A percentile compares a stretch with the other conserved stretches of the same genome.
Evolutionary conservation across 2,113 vertebrate species (phyloP).

Genomic region (Pitta sordida): DNA sequence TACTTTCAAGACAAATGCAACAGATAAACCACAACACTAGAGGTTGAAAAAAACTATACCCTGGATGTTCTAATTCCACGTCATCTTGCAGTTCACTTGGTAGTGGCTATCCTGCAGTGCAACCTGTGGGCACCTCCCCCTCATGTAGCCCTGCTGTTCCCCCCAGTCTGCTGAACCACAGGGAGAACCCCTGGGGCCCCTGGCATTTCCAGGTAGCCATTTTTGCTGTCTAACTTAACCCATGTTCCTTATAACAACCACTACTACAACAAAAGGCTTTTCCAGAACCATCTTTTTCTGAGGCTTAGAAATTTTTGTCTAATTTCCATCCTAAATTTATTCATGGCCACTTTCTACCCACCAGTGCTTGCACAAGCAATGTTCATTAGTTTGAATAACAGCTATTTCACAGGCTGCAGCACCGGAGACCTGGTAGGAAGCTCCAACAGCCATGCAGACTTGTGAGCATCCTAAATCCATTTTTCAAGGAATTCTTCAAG

Average conservation of each 20-base stretch:
- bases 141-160: background rate
- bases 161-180: background rate
- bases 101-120: background rate
- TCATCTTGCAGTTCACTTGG: rapidly evolving
- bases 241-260: background rate
- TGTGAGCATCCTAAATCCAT: constrained; percentile 47
- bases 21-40: background rate
- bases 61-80: background rate
- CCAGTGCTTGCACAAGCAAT: background rate
- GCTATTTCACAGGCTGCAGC: constrained; percentile 45
- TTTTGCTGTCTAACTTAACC: background rate
- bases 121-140: rapidly evolving
- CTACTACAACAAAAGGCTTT: background rate
- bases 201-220: background rate
- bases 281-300: background rate
- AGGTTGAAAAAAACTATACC: background rate
- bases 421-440: background rate
- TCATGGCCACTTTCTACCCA: constrained; percentile 9
- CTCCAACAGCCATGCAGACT: background rate
- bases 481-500: constrained; percentile 60
- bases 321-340: constrained; percentile 33
- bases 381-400: constrained; percentile 45
- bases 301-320: background rate
- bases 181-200: background rate
- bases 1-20: background rate